Conservation (phyloP, 37 sponge, comb jelly and placozoan genomes). For the Axinella damicornis region DNA sequence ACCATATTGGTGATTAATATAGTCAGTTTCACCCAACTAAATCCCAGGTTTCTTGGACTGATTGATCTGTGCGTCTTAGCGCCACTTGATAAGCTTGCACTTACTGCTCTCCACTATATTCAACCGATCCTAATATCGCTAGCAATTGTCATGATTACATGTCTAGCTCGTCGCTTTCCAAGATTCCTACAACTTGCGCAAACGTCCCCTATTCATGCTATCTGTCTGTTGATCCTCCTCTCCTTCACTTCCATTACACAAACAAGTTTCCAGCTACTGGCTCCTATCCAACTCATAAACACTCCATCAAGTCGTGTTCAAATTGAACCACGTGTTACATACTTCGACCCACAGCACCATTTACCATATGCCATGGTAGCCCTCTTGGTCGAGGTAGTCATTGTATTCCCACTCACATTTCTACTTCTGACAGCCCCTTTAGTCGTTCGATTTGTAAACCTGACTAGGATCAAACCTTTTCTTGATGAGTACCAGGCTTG, state of each 20-base stretch:
- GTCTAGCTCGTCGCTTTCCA: background rate
- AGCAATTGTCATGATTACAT: background rate
- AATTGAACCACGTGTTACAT: background rate
- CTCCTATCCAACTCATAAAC: background rate
- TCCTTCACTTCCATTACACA: constrained; percentile 19
- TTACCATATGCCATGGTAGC: constrained; percentile 18
- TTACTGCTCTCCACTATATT: background rate
- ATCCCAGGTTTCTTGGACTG: constrained; percentile 21
- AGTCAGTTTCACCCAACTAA: constrained; percentile 8
- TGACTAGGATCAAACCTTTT: background rate
- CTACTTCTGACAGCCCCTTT: constrained; percentile 6
- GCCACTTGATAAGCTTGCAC: background rate
- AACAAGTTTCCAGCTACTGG: constrained; percentile 3
- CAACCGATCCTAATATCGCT: constrained; percentile 14
- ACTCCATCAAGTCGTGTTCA: background rate
- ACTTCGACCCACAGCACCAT: background rate
- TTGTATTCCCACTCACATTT: background rate
- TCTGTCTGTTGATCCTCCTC: constrained; percentile 3
- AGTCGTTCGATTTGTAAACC: background rate
- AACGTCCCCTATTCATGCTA: background rate
- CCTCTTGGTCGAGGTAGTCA: background rate
- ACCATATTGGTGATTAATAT: background rate
- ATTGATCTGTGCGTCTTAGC: background rate
- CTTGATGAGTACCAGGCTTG: constrained; percentile 40
- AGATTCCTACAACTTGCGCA: background rate